Conservation (phyloP, 2,113 vertebrate genomes). For the Psittacus erithacus region DNA sequence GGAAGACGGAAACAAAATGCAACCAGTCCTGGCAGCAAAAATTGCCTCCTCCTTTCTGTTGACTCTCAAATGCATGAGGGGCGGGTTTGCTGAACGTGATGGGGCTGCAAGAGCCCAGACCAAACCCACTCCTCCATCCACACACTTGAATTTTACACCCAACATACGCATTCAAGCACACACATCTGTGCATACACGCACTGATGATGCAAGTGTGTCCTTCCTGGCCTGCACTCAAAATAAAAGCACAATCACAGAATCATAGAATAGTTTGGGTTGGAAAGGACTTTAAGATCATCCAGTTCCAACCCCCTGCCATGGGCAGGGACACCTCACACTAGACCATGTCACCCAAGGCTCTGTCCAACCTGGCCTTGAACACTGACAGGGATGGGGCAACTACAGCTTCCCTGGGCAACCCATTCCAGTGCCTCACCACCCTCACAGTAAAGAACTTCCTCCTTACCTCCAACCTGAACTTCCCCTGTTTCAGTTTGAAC, state of each 20-base stretch:
- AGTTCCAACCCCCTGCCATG: not conserved
- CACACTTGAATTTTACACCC: not conserved
- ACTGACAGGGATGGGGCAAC: not conserved
- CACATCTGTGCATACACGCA: fast-evolving
- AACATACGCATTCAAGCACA: not conserved
- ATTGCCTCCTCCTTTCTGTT: not conserved
- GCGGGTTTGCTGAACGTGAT: not conserved
- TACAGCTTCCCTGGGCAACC: not conserved
- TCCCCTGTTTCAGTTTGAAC: too few species aligned
- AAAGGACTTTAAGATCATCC: not conserved
- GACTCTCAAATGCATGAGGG: fast-evolving
- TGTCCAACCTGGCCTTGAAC: not conserved
- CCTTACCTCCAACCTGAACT: too few species aligned
- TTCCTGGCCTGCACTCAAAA: not conserved
- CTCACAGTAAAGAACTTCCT: too few species aligned
- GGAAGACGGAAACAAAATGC: not conserved
- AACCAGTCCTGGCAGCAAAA: not conserved
- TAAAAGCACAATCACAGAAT: not conserved
- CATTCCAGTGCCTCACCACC: not conserved
- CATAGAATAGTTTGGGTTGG: not conserved
- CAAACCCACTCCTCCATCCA: not conserved
- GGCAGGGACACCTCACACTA: not conserved
- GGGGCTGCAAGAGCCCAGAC: not conserved
- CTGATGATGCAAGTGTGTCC: not conserved
- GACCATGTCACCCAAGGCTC: fast-evolving